Base-by-base conservation (phyloP, 2,888 invertebrate species). In the Dysmachus trigonus region DNA sequence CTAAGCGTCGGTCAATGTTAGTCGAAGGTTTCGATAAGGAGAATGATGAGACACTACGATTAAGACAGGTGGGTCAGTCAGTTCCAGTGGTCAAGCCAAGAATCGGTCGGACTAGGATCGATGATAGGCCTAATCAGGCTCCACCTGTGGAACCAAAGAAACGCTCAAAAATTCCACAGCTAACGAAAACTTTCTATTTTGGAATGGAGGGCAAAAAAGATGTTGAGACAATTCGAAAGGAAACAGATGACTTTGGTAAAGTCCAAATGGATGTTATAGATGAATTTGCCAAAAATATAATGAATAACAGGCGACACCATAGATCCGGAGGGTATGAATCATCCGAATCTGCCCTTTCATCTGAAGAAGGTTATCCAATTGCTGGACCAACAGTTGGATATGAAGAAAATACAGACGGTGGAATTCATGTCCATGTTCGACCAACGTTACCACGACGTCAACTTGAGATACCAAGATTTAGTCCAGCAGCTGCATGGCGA, bases 401-500 rank as follows among this genome's bases (percentile, higher is more conserved):
- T 91, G 18, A 85, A 8, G 89, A 90, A 22, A 90, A 91, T 51
- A 92, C 92, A 7, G 90, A 91, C 77, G 93, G 94, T 81, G 96
- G 95, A 79, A 95, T 97, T 85, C 95, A 95, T 31, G 92, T 97
- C 84, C 94, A 95, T 87, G 92, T 97, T 86, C 93, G 96, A 0
- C 97, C 97, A 0, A 96, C 96, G 0, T 90, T 97, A 88, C 97
- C 97, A 0, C 96, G 96, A 90, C 95, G 96, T 88, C 95, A 95
- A 89, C 93, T 95, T 35, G 95, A 95, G 88, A 94, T 96, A 83
- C 96, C 97, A 0, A 92, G 96, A 86, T 97, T 97, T 92, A 97
- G 96, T 1, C 97, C 97, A 0, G 95, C 95, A 0, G 95, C 96
- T 0, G 97, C 97, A 0, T 97, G 97, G 97, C 94, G 95, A 87